Evolutionary conservation across 2,888 invertebrate genomes (phyloP).

Genomic region (Creontiades dilutus): DNA sequence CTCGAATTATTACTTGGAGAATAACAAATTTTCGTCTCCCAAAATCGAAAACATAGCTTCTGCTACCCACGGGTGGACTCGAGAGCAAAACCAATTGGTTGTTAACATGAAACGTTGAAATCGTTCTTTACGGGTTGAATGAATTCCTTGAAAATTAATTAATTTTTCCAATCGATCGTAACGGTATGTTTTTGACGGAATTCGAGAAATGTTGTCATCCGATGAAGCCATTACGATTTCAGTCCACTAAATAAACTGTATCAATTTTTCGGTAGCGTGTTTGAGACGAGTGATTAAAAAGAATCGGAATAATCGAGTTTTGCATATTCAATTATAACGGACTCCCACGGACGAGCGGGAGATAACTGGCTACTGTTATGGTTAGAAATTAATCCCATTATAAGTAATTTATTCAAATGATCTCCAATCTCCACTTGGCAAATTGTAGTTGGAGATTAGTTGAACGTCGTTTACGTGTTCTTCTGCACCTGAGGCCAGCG

Average conservation of each 20-base stretch:
- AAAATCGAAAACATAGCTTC: no score
- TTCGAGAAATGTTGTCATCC: not conserved
- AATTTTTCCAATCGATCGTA: not conserved
- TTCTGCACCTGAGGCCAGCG: not conserved
- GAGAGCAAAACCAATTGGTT: no score
- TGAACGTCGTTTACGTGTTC: conserved; percentile 8
- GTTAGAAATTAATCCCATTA: conserved; percentile 51
- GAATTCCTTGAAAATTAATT: not conserved
- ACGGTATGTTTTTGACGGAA: not conserved
- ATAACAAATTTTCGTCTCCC: no score
- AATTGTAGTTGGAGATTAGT: conserved; percentile 15
- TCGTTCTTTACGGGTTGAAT: no score
- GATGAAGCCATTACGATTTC: conserved; percentile 5
- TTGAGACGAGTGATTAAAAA: conserved; percentile 21
- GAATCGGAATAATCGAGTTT: conserved; percentile 40
- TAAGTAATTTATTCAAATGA: conserved; percentile 56
- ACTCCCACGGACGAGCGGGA: not conserved
- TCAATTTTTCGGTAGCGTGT: conserved; percentile 20
- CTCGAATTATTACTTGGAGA: no score
- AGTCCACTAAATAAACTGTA: not conserved
- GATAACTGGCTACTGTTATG: conserved; percentile 48
- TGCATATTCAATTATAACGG: conserved; percentile 62
- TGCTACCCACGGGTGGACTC: no score
- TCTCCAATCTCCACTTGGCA: conserved; percentile 24
- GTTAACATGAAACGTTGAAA: no score